Evolutionary conservation across 35 echinoderm and acorn worm genomes (phyloP), one percentile per base, ranked within the genome.

Genomic region (Ophioderma brevispina): DNA sequence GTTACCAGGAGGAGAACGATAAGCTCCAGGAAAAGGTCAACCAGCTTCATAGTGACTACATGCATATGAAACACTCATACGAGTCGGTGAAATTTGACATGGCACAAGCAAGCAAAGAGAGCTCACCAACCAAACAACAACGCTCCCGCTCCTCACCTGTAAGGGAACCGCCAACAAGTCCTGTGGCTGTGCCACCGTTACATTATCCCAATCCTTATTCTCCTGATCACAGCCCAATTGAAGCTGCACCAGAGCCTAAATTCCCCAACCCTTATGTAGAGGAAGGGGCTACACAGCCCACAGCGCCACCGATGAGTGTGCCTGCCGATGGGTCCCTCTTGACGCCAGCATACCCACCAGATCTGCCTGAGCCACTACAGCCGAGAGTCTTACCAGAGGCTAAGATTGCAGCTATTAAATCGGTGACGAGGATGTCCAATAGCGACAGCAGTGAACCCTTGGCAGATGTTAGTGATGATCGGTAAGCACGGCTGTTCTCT

Each of bases 71-170:
- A 42, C 94, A 96, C 80, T 77, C 82, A 37, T 77, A 76, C 32
- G 94, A 96, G 64, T 89, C 86, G 35, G 13, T 77, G 76, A 92
- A 87, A 78, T 96, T 90, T 89, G 94, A 96, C 83, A 89, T 76
- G 34, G 81, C 79, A 21, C 83, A 85, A 70, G 15, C 59, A 8
- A 70, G 59, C 23, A 8, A 30, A 4, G 59, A 70, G 23, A 30
- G 25, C 37, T 77, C 39, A 32, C 86, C 78, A 92, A 39, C 37
- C 64, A 36, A 38, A 77, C 33, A 41, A 32, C 85, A 31, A n/a
- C 33, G 13, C 42, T 40, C 23, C 36, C n/a, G n/a, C n/a, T n/a
- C n/a, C n/a, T n/a, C n/a, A n/a, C 86, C 42, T 38, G 84, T 28
- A n/a, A 91, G 55, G 39, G 23, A 25, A 11, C 21, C 64, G 13